These are phyloP conservation scores for Vanessa tameamea DNA, from an alignment of 1,140 invertebrate species.

Conservation along the genomic window DNA sequence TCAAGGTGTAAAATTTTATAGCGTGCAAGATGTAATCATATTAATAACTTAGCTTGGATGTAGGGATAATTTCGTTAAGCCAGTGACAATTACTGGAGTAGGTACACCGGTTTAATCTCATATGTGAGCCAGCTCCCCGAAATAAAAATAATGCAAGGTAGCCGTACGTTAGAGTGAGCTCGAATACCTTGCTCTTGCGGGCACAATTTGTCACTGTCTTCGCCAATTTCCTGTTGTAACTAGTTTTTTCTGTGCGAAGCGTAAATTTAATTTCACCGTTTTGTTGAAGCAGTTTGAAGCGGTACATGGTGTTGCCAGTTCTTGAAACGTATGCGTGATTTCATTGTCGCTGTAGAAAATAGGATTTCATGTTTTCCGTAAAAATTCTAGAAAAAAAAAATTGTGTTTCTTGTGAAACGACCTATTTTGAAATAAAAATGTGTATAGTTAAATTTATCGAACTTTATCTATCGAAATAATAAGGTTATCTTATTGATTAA, in stretches of 20 bases:
- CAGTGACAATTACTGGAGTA: constrained; percentile 25
- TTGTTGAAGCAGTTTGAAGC: constrained; percentile 69
- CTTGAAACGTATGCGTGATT: background rate
- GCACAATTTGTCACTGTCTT: constrained; percentile 78
- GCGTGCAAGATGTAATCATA: background rate
- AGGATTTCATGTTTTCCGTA: background rate
- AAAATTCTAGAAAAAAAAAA: background rate
- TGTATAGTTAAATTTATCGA: background rate
- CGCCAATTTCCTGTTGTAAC: constrained; percentile 78
- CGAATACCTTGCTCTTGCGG: constrained; percentile 62
- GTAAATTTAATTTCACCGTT: constrained; percentile 79
- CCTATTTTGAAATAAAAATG: background rate
- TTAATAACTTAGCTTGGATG: background rate
- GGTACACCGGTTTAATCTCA: constrained; percentile 28
- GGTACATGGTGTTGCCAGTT: constrained; percentile 43
- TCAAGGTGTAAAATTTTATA: background rate
- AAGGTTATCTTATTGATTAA: background rate
- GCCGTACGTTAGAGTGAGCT: constrained; percentile 49
- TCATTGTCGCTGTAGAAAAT: background rate
- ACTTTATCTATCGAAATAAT: too few relatives aligned
- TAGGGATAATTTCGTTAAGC: constrained; percentile 25
- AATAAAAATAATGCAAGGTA: constrained; percentile 42
- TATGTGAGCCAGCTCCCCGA: constrained; percentile 16
- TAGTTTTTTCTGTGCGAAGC: constrained; percentile 76
- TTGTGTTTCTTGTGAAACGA: background rate